Evolutionary conservation across 1,140 invertebrate genomes (phyloP).

Genomic region (Drosophila biarmipes): DNA sequence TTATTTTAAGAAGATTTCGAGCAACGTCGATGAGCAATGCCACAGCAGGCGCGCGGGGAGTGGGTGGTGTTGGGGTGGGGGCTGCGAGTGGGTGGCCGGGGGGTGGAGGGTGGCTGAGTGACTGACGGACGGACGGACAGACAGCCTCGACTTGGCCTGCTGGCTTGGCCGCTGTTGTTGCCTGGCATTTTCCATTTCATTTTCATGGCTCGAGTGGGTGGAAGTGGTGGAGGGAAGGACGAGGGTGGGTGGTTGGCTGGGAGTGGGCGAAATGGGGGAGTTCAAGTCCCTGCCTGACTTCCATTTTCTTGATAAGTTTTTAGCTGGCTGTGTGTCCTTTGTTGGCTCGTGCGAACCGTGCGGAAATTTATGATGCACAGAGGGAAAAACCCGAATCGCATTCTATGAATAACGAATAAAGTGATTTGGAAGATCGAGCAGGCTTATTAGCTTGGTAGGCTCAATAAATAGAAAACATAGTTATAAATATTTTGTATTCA

Average conservation of each 20-base stretch:
- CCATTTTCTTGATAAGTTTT: constrained; percentile 81
- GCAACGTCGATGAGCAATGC: constrained; percentile 72
- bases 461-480: too few relatives aligned
- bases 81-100: constrained; percentile 29
- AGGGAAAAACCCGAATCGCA: constrained; percentile 5
- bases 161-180: constrained; percentile 35
- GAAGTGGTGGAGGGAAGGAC: constrained; percentile 11
- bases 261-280: constrained; percentile 28
- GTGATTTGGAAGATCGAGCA: neutral
- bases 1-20: constrained; percentile 79
- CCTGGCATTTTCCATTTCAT: constrained; percentile 45
- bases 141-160: constrained; percentile 45
- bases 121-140: constrained; percentile 28
- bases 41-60: constrained; percentile 8
- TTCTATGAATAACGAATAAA: neutral
- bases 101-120: constrained; percentile 32
- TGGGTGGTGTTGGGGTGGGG: constrained; percentile 38
- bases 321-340: constrained; percentile 39
- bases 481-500: neutral
- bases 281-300: constrained; percentile 59
- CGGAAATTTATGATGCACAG: constrained; percentile 43
- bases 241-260: constrained; percentile 32
- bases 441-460: neutral
- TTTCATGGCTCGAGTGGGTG: constrained; percentile 49
- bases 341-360: constrained; percentile 50